Conservation (phyloP, 2,797 vertebrate genomes). For the Sciurus vulgaris region DNA sequence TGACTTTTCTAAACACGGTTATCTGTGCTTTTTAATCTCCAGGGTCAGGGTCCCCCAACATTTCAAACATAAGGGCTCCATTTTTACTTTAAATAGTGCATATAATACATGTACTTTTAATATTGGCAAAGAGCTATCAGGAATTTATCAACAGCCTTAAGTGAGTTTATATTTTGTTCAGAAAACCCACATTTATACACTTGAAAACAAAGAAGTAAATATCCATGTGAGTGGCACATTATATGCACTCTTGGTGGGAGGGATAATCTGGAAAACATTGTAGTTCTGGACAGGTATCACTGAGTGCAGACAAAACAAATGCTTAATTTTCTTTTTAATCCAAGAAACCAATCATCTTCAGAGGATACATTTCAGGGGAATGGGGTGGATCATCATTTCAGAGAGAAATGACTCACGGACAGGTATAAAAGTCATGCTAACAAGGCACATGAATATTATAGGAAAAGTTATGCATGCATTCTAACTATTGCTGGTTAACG, state of each 20-base stretch:
- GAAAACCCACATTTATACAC: neutral
- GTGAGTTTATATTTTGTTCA: neutral
- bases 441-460: neutral
- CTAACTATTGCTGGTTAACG: constrained; percentile 37
- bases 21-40: neutral
- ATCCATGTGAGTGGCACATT: neutral
- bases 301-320: neutral
- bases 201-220: constrained; percentile 36
- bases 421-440: neutral
- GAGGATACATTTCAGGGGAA: neutral
- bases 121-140: neutral
- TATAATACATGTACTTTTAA: neutral
- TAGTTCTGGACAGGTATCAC: constrained; percentile 28
- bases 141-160: neutral
- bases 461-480: neutral
- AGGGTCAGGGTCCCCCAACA: neutral
- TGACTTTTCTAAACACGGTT: neutral
- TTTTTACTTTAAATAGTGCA: constrained; percentile 36
- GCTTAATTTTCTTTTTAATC: neutral
- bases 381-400: neutral
- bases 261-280: constrained; percentile 33
- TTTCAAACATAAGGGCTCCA: neutral
- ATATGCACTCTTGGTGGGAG: neutral
- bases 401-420: neutral
- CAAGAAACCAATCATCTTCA: constrained; percentile 37